Base-by-base conservation (phyloP, 2,888 invertebrate species). In the Trissolcus japonicus region DNA sequence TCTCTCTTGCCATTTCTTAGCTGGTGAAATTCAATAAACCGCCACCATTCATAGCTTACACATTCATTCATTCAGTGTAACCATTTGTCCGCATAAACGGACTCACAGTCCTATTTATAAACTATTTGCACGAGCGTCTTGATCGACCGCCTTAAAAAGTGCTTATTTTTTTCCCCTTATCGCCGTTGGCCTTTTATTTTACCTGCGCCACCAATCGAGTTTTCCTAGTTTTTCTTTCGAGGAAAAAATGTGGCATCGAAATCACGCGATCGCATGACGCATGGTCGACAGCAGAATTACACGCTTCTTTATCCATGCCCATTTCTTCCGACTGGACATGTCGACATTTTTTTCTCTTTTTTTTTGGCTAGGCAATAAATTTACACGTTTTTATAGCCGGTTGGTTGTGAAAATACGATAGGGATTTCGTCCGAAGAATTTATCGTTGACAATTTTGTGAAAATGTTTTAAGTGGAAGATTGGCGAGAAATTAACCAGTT, bases 201-300 rank as follows among this genome's bases (percentile, higher is more conserved):
- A 19, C 51, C 17, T 19, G 19, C 13, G 4, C 19, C 16, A 19
- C 17, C 13, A 16, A 16, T 46, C 48, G 25, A 50, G 50, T 61
- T 61, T 61, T 61, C 21, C 21, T 1, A 57, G 19, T 62, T 62
- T 43, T 62, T 62, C 41, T 6, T 43, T 21, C 6, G 43, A 35
- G 35, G 62, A 40, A 62, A 53, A 62, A 62, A 60, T n/a, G 14
- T 41, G 21, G 17, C 25, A 41, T 41, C 53, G 21, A 40, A 62
- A 53, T 62, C 41, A 53, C 53, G 62, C 62, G 62, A 62, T 62
- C 62, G 62, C 62, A 62, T 53, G 62, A 53, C 41, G 59, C 59
- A 60, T 35, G 21, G 17, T 17, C 46, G 46, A 35, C 29, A 54
- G 14, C 54, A 54, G 54, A 29, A 50, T 50, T 50, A 17, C 55